phyloP scores from a whole-genome alignment of 2,888 invertebrate species.

The Heliconius cydno region DNA sequence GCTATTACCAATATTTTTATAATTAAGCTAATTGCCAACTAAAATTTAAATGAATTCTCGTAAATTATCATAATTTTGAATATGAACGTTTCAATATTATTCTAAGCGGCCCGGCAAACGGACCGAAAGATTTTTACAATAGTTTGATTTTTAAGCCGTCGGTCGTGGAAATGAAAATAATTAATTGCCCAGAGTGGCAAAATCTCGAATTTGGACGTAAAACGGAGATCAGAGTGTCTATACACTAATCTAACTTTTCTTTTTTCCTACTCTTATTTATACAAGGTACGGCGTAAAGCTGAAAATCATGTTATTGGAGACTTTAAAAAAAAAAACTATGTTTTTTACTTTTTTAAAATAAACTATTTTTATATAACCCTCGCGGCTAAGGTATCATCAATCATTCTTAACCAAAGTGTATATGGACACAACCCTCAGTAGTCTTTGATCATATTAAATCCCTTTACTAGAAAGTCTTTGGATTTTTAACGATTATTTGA shows the following conservation, averaged over 20 bases:
- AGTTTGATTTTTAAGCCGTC: background rate
- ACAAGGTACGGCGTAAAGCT: too few relatives aligned
- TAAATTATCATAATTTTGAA: constrained; percentile 16
- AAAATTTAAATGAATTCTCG: background rate
- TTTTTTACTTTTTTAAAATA: too few relatives aligned
- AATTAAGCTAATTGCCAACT: background rate
- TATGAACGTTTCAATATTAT: constrained; percentile 3
- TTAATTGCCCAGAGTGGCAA: too few relatives aligned
- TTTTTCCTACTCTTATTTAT: too few relatives aligned
- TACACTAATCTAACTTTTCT: too few relatives aligned
- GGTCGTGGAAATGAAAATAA: too few relatives aligned
- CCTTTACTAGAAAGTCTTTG: background rate
- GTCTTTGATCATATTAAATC: background rate
- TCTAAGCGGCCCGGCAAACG: background rate
- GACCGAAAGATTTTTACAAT: background rate
- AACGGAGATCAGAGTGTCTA: too few relatives aligned
- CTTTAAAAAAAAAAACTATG: too few relatives aligned
- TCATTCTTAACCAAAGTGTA: background rate
- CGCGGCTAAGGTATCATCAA: background rate
- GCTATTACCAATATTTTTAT: background rate
- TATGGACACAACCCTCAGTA: background rate
- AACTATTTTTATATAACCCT: background rate
- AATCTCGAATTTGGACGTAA: too few relatives aligned
- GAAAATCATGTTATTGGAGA: too few relatives aligned
- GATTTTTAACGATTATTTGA: background rate